These are phyloP conservation scores for Anastrepha obliqua DNA, from an alignment of 1,140 invertebrate species.

Conservation along the genomic window DNA sequence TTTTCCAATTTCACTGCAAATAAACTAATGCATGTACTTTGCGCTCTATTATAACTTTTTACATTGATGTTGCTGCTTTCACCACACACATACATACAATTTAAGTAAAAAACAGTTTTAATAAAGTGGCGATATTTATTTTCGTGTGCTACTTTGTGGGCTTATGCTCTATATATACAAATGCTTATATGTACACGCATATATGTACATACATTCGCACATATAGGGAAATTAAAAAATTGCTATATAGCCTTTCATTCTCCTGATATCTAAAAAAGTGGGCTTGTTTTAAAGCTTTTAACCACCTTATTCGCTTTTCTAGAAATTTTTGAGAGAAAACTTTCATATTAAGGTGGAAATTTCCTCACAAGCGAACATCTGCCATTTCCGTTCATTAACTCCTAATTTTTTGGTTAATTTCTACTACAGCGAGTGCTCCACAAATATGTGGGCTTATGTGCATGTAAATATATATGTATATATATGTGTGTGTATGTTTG, in stretches of 20 bases:
- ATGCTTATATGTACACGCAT: neutral
- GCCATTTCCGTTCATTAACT: constrained; percentile 16
- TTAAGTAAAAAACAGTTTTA: no score
- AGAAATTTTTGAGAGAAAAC: neutral
- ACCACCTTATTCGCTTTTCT: neutral
- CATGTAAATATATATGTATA: neutral
- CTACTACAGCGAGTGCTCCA: neutral
- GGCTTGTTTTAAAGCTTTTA: neutral
- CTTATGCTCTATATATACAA: neutral
- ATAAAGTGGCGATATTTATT: no score
- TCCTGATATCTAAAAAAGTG: neutral
- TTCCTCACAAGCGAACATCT: constrained; percentile 1
- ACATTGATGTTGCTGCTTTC: no score
- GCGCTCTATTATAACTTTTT: no score
- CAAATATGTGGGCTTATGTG: no score
- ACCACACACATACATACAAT: no score
- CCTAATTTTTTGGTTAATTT: neutral
- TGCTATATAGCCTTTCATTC: no score
- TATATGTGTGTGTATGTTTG: neutral
- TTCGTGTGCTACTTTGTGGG: no score
- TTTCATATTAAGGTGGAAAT: neutral
- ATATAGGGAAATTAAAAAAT: no score
- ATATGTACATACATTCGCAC: no score
- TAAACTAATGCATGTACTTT: no score
- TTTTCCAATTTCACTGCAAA: no score